Percentiles rank a stretch among this genome's conserved stretches.
Evolutionary conservation across 1,140 invertebrate species (phyloP).

Genomic region (Metaphire vulgaris): DNA sequence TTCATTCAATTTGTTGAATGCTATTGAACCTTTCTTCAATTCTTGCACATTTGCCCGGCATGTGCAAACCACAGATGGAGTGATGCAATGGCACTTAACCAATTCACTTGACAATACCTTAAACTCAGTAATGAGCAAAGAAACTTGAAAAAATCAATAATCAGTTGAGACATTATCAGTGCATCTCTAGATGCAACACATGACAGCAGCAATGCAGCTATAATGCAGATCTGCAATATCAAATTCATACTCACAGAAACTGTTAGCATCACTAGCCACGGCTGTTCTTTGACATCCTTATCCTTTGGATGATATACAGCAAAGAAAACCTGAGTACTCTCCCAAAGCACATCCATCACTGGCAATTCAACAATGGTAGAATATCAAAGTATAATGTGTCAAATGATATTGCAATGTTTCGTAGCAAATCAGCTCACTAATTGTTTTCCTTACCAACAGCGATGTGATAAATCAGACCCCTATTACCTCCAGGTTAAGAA

Average conservation of each 20-base stretch:
- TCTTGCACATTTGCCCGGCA: no score
- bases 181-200: constrained; percentile 11
- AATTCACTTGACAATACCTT: neutral
- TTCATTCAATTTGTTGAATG: no score
- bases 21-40: no score
- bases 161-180: constrained; percentile 8
- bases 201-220: constrained; percentile 40
- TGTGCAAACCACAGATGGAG: no score
- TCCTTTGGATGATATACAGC: constrained; percentile 56
- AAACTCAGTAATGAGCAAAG: neutral
- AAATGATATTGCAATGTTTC: no score
- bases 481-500: no score
- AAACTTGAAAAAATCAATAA: constrained; percentile 26
- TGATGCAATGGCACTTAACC: neutral
- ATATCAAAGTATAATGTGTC: no score
- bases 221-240: no score
- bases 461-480: no score
- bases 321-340: constrained; percentile 70
- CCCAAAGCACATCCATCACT: constrained; percentile 61
- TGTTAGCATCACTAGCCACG: constrained; percentile 36
- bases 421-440: no score
- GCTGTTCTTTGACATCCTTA: constrained; percentile 36
- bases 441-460: no score
- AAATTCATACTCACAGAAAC: constrained; percentile 53
- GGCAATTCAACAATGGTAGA: constrained; percentile 47